A percentile compares a stretch with the other conserved stretches of the same genome.
These are phyloP conservation scores for Saguinus imperator DNA, from an alignment of 2,113 vertebrate species.

Conservation along the genomic window DNA sequence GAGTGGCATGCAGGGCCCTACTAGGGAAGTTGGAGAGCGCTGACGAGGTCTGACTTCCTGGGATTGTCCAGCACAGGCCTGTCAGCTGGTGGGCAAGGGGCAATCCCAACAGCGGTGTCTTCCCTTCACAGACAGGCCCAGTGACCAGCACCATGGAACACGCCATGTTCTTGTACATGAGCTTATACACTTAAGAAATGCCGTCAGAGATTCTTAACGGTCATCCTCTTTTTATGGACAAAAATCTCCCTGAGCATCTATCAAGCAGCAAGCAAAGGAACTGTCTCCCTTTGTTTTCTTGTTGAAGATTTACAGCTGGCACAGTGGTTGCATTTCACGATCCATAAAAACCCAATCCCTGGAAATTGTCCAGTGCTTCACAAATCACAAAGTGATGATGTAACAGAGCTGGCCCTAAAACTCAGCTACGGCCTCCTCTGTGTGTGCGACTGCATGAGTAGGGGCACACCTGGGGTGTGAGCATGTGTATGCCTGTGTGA, in stretches of 20 bases:
- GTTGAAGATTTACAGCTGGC: not conserved
- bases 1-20: fast-evolving
- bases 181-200: not conserved
- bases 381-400: not conserved
- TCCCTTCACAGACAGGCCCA: not conserved
- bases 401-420: not conserved
- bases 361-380: not conserved
- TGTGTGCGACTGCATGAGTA: not conserved
- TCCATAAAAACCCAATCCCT: not conserved
- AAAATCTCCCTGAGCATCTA: too few species aligned
- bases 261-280: fast-evolving
- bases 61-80: not conserved
- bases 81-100: not conserved
- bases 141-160: not conserved
- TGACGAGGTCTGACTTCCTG: not conserved
- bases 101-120: not conserved
- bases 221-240: not conserved
- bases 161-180: fast-evolving
- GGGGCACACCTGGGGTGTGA: not conserved
- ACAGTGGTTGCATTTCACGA: fast-evolving
- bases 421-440: not conserved
- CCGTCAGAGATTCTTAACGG: not conserved
- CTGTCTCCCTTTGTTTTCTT: not conserved
- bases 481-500: not conserved
- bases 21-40: fast-evolving